Percentiles rank a stretch among this genome's conserved stretches.
Evolutionary conservation across 2,113 vertebrate species (phyloP).

Genomic region (Zingel zingel): DNA sequence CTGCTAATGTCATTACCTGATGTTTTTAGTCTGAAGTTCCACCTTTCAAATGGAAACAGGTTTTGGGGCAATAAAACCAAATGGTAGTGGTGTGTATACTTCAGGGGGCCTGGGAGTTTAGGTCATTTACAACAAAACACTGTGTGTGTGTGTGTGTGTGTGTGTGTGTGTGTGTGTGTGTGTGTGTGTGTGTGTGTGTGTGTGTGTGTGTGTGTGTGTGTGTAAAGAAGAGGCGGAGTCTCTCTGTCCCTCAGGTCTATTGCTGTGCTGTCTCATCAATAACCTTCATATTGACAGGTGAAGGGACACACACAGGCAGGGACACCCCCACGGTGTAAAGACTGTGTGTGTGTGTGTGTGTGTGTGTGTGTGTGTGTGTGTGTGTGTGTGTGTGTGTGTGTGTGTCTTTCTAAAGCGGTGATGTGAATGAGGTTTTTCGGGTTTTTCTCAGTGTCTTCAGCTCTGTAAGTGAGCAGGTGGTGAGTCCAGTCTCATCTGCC

Average conservation of each 20-base stretch:
- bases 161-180: slow-evolving; percentile 7
- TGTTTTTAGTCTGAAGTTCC: neutral
- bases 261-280: slow-evolving; percentile 73
- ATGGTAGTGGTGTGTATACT: neutral
- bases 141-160: slow-evolving; percentile 1
- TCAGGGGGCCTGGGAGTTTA: neutral
- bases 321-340: slow-evolving; percentile 45
- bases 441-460: slow-evolving; percentile 44
- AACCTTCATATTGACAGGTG: slow-evolving; percentile 64
- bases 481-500: slow-evolving; percentile 56
- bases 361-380: slow-evolving; percentile 40
- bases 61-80: neutral
- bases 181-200: slow-evolving; percentile 18
- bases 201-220: slow-evolving; percentile 22
- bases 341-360: slow-evolving; percentile 21
- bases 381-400: slow-evolving; percentile 22
- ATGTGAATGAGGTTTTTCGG: slow-evolving; percentile 39
- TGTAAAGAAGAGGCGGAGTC: slow-evolving; percentile 31
- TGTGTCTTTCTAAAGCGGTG: neutral
- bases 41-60: neutral
- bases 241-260: slow-evolving; percentile 50
- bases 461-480: slow-evolving; percentile 66
- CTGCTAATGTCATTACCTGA: too few species aligned
- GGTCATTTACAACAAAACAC: neutral
- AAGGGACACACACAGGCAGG: slow-evolving; percentile 46